Evolutionary conservation across 2,113 vertebrate species (phyloP), one percentile per base, ranked within the genome.

Genomic region (Sylvietta virens): DNA sequence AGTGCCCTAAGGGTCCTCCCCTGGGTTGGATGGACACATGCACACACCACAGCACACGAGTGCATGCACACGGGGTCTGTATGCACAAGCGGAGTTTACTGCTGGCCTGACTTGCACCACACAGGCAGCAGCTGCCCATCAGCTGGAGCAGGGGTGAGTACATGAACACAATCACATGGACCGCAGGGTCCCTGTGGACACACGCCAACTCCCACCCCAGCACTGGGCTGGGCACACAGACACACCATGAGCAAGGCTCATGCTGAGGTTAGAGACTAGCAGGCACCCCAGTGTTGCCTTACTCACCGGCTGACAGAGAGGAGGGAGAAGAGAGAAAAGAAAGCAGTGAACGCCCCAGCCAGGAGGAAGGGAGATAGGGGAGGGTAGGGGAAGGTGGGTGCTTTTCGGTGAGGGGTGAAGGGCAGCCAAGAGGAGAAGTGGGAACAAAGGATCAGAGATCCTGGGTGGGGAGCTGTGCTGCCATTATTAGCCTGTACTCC

Each of bases 241-340:
- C 79, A 91, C 18, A 1, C 74, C 0, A 66, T 89, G 89, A 95
- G 70, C 86, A 87, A 87, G 94, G 93, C 57, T 94, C 95, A 94
- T 96, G 94, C 96, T 85, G 81, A 94, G 73, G 90, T 95, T 95
- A 96, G 92, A 91, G 45, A 94, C 58, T 54, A 64, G 66, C 70
- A 82, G 74, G 76, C 95, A 93, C 66, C 64, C 89, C 87, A 70
- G 33, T 8, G 47, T 31, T 3, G 11, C 92, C 93, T 85, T 97
- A 97, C 96, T 96, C 95, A 97, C 96, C 95, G 92, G 96, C 95
- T 97, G 93, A 92, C n/a, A 87, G 39, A 31, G 40, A 86, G 39
- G 35, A 94, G 11, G 37, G 54, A 92, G 82, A 37, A 93, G 86
- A 96, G 58, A 97, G 77, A 95, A 87, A 95, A 94, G 74, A 91